Conservation (phyloP, 1,140 invertebrate genomes). For the Camponotus pennsylvanicus region DNA sequence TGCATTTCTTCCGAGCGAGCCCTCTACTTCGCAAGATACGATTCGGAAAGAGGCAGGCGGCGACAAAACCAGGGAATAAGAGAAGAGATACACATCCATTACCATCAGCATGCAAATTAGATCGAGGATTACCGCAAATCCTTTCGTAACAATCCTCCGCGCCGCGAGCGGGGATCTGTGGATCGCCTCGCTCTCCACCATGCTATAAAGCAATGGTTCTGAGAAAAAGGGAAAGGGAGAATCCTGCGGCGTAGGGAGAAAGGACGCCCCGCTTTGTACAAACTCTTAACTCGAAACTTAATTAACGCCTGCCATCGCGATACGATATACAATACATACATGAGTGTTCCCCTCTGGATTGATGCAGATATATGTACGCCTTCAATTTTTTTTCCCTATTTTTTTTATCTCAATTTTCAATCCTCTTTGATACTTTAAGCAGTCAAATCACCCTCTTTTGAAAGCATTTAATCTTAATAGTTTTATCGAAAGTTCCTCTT, state of each 20-base stretch:
- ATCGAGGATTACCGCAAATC: slow-evolving; percentile 86
- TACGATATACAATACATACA: slow-evolving; percentile 51
- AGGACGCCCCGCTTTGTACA: slow-evolving; percentile 64
- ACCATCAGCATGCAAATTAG: slow-evolving; percentile 86
- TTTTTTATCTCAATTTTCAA: no score
- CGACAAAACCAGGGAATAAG: slow-evolving; percentile 82
- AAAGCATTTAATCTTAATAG: no score
- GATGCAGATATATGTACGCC: neutral
- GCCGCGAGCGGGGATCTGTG: slow-evolving; percentile 73
- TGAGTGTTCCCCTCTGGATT: slow-evolving; percentile 71
- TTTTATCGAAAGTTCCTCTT: no score
- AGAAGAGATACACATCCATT: slow-evolving; percentile 85
- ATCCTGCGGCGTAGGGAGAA: slow-evolving; percentile 53
- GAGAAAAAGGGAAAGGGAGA: slow-evolving; percentile 72
- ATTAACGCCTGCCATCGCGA: slow-evolving; percentile 83
- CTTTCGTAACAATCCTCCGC: slow-evolving; percentile 84
- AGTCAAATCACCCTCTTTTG: no score
- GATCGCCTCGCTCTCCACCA: slow-evolving; percentile 47
- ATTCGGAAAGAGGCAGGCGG: slow-evolving; percentile 48
- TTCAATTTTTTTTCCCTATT: no score
- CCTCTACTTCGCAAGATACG: slow-evolving; percentile 20
- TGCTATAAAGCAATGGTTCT: slow-evolving; percentile 40
- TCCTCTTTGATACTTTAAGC: no score
- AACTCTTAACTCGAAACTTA: slow-evolving; percentile 84
- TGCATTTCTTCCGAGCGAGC: slow-evolving; percentile 53